A percentile compares a stretch with the other conserved stretches of the same genome.
Conservation (phyloP, 2,797 vertebrate genomes). For the Agapornis canus region DNA sequence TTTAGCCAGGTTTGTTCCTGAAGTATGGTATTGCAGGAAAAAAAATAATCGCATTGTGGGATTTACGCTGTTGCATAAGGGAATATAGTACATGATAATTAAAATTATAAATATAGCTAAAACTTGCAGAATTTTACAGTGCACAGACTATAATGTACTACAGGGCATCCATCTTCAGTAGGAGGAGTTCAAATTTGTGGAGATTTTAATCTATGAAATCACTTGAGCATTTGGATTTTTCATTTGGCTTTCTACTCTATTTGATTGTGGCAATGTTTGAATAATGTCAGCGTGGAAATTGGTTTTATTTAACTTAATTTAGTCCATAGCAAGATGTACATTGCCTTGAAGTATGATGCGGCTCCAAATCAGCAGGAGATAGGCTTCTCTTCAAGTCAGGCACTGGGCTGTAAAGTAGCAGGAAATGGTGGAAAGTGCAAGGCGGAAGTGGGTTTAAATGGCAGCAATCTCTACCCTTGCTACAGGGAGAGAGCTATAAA, state of each 20-base stretch:
- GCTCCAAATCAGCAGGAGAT: background rate
- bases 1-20: background rate
- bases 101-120: background rate
- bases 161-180: background rate
- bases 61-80: background rate
- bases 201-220: constrained; percentile 10
- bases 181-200: background rate
- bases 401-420: background rate
- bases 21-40: background rate
- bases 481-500: constrained; percentile 9
- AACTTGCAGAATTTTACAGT: background rate
- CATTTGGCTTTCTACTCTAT: constrained; percentile 29
- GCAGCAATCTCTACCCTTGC: constrained; percentile 9
- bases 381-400: constrained; percentile 1
- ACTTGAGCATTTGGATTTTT: constrained; percentile 18
- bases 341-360: constrained; percentile 28
- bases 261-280: constrained; percentile 40
- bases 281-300: constrained; percentile 35
- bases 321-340: background rate
- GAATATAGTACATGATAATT: background rate
- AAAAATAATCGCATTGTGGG: background rate
- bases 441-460: constrained; percentile 30
- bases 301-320: constrained; percentile 52
- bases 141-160: background rate
- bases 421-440: constrained; percentile 26